Conservation (phyloP, 1,140 invertebrate genomes). For the Papilio polyxenes region DNA sequence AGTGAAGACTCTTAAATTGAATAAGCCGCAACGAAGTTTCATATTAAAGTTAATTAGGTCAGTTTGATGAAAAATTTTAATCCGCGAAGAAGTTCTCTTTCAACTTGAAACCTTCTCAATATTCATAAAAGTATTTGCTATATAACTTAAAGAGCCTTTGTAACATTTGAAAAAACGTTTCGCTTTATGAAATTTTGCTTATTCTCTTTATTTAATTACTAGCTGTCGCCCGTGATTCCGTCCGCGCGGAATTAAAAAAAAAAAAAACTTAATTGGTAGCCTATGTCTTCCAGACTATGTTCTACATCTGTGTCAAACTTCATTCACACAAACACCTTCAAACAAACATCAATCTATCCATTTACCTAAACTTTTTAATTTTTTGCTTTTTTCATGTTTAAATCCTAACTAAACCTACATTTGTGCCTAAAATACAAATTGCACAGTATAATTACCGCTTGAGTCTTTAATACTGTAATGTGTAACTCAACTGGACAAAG, state of each 20-base stretch:
- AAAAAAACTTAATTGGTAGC: too few relatives aligned
- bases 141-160: background rate
- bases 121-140: conserved; percentile 5
- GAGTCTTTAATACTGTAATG: conserved; percentile 34
- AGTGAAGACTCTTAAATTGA: conserved; percentile 34
- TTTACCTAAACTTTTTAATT: too few relatives aligned
- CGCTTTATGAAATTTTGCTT: background rate
- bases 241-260: too few relatives aligned
- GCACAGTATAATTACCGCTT: conserved; percentile 33
- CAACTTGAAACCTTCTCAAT: conserved; percentile 20
- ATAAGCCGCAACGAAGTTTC: conserved; percentile 56
- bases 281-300: too few relatives aligned
- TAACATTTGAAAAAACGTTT: background rate
- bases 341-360: too few relatives aligned
- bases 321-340: too few relatives aligned
- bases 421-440: conserved; percentile 23
- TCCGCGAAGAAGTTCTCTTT: conserved; percentile 60
- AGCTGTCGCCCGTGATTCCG: too few relatives aligned
- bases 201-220: background rate
- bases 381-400: background rate
- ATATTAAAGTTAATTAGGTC: conserved; percentile 74
- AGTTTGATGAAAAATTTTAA: conserved; percentile 75
- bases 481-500: conserved; percentile 40
- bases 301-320: too few relatives aligned
- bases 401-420: background rate